A percentile compares a stretch with the other conserved stretches of the same genome.
Evolutionary conservation across 1,140 invertebrate species (phyloP).

Genomic region (Caerostris extrusa): DNA sequence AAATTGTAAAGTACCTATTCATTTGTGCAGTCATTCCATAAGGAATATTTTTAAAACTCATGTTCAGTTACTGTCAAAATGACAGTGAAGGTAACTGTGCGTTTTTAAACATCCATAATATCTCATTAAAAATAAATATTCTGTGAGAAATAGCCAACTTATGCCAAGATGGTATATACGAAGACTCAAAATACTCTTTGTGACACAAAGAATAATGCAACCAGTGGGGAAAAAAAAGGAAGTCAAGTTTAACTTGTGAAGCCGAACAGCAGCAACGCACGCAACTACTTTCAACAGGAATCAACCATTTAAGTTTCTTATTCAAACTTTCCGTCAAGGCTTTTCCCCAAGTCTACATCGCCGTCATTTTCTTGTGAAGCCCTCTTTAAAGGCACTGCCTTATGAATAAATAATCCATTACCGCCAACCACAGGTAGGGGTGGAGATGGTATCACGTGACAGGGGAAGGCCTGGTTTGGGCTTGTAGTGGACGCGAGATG

Average conservation of each 20-base stretch:
- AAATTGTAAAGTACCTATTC: too few species aligned
- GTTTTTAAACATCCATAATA: too few species aligned
- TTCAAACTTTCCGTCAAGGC: neutral
- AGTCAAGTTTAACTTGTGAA: too few species aligned
- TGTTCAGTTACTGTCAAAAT: too few species aligned
- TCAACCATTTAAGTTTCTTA: neutral
- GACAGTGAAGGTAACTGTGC: too few species aligned
- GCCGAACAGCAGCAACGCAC: neutral
- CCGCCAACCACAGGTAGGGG: neutral
- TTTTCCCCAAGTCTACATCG: neutral
- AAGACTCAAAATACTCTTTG: too few species aligned
- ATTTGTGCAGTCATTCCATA: too few species aligned
- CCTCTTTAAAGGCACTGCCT: neutral
- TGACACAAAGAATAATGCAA: neutral
- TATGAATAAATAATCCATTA: constrained; percentile 75
- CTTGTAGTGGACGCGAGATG: constrained; percentile 35
- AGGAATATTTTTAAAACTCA: too few species aligned
- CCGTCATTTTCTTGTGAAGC: constrained; percentile 29
- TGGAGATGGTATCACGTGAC: constrained; percentile 63
- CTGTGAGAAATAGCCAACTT: too few species aligned
- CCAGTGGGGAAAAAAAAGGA: neutral
- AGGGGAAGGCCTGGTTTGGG: constrained; percentile 7
- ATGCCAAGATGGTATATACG: too few species aligned
- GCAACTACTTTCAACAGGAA: constrained; percentile 42
- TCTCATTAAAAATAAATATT: too few species aligned